Evolutionary conservation across 1,140 invertebrate genomes (phyloP), one percentile per base, ranked within the genome.

Genomic region (Pogonomyrmex barbatus): DNA sequence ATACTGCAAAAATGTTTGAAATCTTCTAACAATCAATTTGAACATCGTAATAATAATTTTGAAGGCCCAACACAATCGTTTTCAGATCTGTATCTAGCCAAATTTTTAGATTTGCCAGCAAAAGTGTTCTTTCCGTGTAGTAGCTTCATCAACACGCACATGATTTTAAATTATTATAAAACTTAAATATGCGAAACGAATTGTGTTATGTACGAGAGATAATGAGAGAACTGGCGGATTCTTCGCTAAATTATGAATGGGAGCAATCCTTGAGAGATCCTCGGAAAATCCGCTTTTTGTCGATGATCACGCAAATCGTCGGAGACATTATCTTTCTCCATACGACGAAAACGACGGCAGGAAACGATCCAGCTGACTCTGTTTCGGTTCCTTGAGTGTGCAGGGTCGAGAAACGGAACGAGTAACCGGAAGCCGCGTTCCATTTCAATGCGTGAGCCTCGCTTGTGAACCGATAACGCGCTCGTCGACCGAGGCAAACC

Each of bases 401-500:
- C 70, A 45, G n/a, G 45, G 54, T 42, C 75, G 67, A 85, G 84
- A 85, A 87, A 90, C 88, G 89, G 84, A 78, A 17, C 60, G 81
- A 88, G 88, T 71, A 89, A 89, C 87, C 88, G 87, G 88, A 89
- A 89, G 70, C 70, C 62, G 83, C 62, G 87, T 89, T 89, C 84
- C 88, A 71, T 89, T 82, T 89, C 87, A 89, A 86, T 90, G 87
- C 91, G 87, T 79, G 86, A 78, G 3, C 54, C 86, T 87, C 88
- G 85, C 90, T 89, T 89, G 87, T 89, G 89, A 92, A 91, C 90
- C 88, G 85, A 92, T 85, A 92, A 92, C 84, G 42, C 84, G 42
- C 58, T n/a, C 2, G 42, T 65, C 87, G 33, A 10, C 45, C 14
- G n/a, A 42, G 65, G 68, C 73, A 60, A 88, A 33, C 63, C 33